Conservation (phyloP, 30 jellyfish, hydroid and myxozoan species). For the Cassiopea andromeda region DNA sequence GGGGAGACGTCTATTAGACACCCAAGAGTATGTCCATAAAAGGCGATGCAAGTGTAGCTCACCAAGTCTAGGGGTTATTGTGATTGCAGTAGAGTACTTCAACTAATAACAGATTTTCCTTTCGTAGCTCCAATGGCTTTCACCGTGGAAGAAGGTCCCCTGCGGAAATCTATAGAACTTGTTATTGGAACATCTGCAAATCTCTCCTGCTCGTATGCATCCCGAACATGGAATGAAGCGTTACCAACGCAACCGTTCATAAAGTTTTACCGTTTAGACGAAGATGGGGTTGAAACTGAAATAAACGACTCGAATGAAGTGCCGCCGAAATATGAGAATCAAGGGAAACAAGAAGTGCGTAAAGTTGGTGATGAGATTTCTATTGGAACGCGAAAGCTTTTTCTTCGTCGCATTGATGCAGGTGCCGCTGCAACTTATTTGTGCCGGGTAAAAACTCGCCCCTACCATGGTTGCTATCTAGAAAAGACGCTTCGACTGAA, state of each 20-base stretch:
- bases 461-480: neutral
- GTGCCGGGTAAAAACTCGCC: neutral
- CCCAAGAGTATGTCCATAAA: no score
- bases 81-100: neutral
- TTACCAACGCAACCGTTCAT: no score
- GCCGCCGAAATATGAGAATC: neutral
- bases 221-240: neutral
- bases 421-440: neutral
- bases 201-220: slow-evolving; percentile 11
- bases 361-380: neutral
- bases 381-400: neutral
- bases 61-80: neutral
- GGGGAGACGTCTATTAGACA: no score
- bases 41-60: no score
- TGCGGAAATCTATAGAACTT: neutral
- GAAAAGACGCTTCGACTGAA: neutral
- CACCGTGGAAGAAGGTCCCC: neutral
- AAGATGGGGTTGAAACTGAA: no score
- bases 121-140: neutral
- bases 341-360: neutral
- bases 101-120: neutral
- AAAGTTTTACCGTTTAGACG: no score
- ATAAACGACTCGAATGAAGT: neutral
- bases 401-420: neutral
- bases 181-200: slow-evolving; percentile 10